Conservation (phyloP, 2,797 vertebrate genomes). For the Neostethus bicornis region DNA sequence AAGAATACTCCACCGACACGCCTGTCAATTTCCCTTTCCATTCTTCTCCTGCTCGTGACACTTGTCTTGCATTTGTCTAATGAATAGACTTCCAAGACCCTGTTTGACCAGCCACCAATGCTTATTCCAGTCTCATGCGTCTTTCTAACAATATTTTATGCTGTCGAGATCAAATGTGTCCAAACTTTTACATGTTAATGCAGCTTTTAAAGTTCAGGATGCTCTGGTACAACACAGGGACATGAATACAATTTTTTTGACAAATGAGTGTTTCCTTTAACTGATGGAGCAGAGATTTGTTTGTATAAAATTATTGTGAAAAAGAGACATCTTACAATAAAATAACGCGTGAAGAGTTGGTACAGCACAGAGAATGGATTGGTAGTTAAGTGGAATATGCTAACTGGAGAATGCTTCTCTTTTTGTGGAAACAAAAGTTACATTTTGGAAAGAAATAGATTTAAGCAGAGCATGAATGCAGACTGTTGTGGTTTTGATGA, state of each 20-base stretch:
- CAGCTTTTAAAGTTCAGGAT: neutral
- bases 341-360: neutral
- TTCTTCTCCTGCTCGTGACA: no score
- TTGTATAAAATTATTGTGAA: no score
- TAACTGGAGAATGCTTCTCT: neutral
- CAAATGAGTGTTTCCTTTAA: no score
- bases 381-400: neutral
- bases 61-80: neutral
- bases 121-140: neutral
- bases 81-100: neutral
- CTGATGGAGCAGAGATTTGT: no score
- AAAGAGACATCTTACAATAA: neutral
- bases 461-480: slow-evolving; percentile 39
- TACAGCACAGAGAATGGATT: neutral
- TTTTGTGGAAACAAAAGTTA: slow-evolving; percentile 15
- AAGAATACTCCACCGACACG: no score
- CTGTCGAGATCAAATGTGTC: neutral
- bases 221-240: no score
- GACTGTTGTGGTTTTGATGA: slow-evolving; percentile 19
- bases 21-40: no score
- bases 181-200: neutral
- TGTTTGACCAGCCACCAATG: neutral
- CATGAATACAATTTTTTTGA: no score
- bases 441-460: slow-evolving; percentile 34
- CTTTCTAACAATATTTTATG: neutral